Base-by-base conservation (phyloP, 2,797 vertebrate species). In the Orientallactaga sibirica region DNA sequence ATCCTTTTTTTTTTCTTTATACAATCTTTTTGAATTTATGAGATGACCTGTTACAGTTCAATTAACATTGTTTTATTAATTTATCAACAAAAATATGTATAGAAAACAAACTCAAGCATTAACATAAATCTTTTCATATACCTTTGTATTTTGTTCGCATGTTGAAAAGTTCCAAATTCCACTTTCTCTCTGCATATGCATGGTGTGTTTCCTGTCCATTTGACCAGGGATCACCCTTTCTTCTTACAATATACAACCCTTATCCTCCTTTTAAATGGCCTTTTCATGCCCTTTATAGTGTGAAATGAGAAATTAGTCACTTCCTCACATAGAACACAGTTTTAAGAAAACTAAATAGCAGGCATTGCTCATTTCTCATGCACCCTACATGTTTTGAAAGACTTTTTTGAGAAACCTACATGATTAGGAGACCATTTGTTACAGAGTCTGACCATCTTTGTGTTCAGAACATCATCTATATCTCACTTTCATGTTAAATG, bases 221-320 rank as follows among this genome's bases (percentile, higher is more conserved):
- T 85, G 90, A 77, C 8, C 10, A 90, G 78, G 64, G 96, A 93
- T 96, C 95, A 88, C 80, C 96, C 86, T 93, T 83, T 96, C 91
- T 91, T 95, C 86, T 91, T 48, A 11, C 27, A 88, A 96, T 68
- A 94, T 88, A 71, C 86, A 96, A 29, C 61, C 71, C 85, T 86
- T 76, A 82, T 94, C 94, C 90, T 95, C 97, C 82, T 89, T 96
- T 93, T 10, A 5, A 95, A 97, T 97, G 96, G 93, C 96, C 96
- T 97, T 84, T 98, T 97, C 98, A 98, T 3, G 96, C 97, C 86
- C 96, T 97, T 98, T 95, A 97, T 96, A 97, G 97, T 98, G 97
- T 98, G 98, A 98, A 98, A 98, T 98, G 97, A 97, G 96, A 98
- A 98, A 98, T 98, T 98, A 98, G 97, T 97, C 95, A 97, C 97